These are phyloP conservation scores for Luscinia luscinia DNA, from an alignment of 2,797 vertebrate species.

Conservation along the genomic window DNA sequence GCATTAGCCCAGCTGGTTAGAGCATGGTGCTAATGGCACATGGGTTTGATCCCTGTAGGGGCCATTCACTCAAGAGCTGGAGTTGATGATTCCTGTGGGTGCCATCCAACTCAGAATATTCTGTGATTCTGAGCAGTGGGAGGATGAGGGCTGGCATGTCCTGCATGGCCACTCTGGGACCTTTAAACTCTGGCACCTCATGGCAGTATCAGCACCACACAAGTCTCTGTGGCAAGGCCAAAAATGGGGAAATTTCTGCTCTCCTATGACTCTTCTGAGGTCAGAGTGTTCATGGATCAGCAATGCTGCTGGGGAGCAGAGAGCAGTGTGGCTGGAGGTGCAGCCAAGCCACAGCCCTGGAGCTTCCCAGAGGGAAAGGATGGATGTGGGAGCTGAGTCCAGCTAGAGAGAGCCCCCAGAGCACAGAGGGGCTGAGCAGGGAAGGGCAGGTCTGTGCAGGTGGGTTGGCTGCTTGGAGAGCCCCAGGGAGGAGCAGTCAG, in stretches of 20 bases:
- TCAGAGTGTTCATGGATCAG: neutral
- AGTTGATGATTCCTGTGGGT: neutral
- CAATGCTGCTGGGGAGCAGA: neutral
- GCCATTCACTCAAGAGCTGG: neutral
- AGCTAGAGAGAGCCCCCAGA: neutral
- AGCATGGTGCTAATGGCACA: neutral
- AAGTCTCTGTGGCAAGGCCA: neutral
- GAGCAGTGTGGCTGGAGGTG: neutral
- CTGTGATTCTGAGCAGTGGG: neutral
- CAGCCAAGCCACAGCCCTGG: neutral
- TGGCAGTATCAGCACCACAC: neutral
- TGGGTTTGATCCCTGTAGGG: neutral
- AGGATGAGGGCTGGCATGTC: neutral
- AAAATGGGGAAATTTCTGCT: neutral
- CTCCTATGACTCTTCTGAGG: fast-evolving
- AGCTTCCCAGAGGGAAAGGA: neutral
- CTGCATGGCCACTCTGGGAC: neutral
- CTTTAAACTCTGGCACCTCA: fast-evolving
- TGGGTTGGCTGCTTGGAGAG: neutral
- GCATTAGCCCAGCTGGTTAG: neutral
- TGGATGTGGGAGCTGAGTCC: neutral
- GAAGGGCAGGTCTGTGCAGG: neutral
- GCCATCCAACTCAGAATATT: neutral
- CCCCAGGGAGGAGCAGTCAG: neutral
- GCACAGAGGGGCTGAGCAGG: neutral